Conservation (phyloP, 37 sponge, comb jelly and placozoan genomes). For the Halichondria panicea region DNA sequence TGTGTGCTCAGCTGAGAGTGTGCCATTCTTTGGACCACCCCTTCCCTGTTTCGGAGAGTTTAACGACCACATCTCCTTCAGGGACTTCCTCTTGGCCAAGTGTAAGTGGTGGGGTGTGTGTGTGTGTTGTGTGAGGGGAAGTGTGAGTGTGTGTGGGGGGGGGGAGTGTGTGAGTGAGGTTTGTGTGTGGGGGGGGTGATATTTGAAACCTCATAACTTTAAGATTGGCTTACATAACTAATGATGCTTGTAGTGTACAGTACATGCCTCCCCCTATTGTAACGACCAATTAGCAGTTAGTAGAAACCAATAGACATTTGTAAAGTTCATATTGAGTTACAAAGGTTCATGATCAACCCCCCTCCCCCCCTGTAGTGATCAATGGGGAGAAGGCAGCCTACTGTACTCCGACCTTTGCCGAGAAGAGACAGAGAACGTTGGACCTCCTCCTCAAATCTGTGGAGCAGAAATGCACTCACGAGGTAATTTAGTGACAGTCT, state of each 20-base stretch:
- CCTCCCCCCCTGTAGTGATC: constrained; percentile 57
- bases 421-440: constrained; percentile 82
- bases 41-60: constrained; percentile 59
- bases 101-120: constrained; percentile 53
- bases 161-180: too few relatives aligned
- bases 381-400: constrained; percentile 90
- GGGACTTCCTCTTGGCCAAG: constrained; percentile 80
- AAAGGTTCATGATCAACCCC: neutral
- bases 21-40: constrained; percentile 72
- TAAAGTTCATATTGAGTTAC: too few relatives aligned
- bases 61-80: constrained; percentile 50
- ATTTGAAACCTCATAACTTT: too few relatives aligned
- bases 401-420: constrained; percentile 63
- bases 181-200: too few relatives aligned
- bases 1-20: constrained; percentile 65
- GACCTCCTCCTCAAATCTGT: constrained; percentile 56
- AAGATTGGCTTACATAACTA: too few relatives aligned
- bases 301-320: too few relatives aligned
- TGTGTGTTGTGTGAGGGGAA: too few relatives aligned
- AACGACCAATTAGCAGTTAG: too few relatives aligned
- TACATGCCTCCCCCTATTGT: too few relatives aligned
- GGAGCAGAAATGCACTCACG: constrained; percentile 54
- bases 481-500: constrained; percentile 1
- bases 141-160: too few relatives aligned
- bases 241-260: neutral